phyloP scores from a whole-genome alignment of 2,113 vertebrate species.

The Hippocampus comes region DNA sequence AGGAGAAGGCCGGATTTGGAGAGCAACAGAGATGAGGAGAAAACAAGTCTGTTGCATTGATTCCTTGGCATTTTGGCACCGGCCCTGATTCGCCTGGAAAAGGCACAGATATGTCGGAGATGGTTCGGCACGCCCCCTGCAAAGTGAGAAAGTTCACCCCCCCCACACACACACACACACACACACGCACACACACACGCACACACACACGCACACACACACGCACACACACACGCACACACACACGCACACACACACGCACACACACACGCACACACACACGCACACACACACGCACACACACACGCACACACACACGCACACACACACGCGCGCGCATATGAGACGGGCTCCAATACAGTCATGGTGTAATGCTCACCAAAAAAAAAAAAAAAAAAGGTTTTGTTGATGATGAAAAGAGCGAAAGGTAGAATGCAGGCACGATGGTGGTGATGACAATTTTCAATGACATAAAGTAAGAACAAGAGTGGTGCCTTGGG shows the following conservation, averaged over 20 bases:
- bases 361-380: not conserved
- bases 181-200: conserved; percentile 36
- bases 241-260: conserved; percentile 34
- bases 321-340: conserved; percentile 27
- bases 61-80: conserved; percentile 65
- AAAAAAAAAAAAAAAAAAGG: not conserved
- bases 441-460: too few species aligned
- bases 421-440: too few species aligned
- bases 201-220: conserved; percentile 39
- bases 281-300: conserved; percentile 38
- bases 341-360: not conserved
- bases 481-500: too few species aligned
- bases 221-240: conserved; percentile 32
- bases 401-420: too few species aligned
- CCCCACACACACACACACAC: not conserved
- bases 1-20: conserved; percentile 15
- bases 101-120: conserved; percentile 63
- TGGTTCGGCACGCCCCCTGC: conserved; percentile 44
- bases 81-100: conserved; percentile 58
- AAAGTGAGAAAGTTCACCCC: conserved; percentile 21
- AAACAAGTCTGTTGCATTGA: conserved; percentile 57
- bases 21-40: conserved; percentile 25
- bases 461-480: too few species aligned
- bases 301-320: conserved; percentile 40
- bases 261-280: conserved; percentile 40